These are phyloP conservation scores for Rattus rattus DNA, from an alignment of 2,113 vertebrate genomes.

Conservation along the genomic window DNA sequence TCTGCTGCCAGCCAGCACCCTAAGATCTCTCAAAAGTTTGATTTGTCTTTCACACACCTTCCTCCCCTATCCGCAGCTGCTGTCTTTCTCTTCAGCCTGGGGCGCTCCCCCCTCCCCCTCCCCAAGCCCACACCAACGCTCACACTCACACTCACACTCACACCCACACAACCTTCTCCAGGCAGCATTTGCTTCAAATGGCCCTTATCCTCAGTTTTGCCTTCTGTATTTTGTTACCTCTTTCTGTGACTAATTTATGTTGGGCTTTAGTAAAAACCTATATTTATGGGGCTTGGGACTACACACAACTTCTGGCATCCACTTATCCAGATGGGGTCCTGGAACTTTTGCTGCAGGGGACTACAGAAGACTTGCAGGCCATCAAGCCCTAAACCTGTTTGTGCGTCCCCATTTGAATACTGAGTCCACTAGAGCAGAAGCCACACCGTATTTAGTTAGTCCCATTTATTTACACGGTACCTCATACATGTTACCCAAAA, in stretches of 20 bases:
- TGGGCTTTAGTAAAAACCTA: not conserved
- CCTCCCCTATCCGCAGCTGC: not conserved
- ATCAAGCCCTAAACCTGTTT: not conserved
- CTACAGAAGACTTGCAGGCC: not conserved
- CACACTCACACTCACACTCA: not conserved
- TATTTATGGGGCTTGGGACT: no score
- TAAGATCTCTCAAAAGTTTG: not conserved
- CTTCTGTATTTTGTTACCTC: not conserved
- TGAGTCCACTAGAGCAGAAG: not conserved
- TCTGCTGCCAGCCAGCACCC: not conserved
- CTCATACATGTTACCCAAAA: not conserved
- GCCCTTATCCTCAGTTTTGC: not conserved
- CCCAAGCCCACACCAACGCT: not conserved
- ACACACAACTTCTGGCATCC: not conserved
- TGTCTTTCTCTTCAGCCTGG: not conserved
- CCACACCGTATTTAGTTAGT: not conserved
- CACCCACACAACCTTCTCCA: not conserved
- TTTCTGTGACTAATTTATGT: not conserved
- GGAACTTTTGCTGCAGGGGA: not conserved
- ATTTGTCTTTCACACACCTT: fast-evolving
- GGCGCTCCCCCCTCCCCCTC: no score
- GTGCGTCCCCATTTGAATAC: not conserved
- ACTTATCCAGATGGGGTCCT: not conserved
- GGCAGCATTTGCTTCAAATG: not conserved
- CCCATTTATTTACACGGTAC: not conserved